Percentiles rank a stretch among this genome's conserved stretches.
phyloP scores from a whole-genome alignment of 2,888 invertebrate species.

The Lasioglossum figueresi region DNA sequence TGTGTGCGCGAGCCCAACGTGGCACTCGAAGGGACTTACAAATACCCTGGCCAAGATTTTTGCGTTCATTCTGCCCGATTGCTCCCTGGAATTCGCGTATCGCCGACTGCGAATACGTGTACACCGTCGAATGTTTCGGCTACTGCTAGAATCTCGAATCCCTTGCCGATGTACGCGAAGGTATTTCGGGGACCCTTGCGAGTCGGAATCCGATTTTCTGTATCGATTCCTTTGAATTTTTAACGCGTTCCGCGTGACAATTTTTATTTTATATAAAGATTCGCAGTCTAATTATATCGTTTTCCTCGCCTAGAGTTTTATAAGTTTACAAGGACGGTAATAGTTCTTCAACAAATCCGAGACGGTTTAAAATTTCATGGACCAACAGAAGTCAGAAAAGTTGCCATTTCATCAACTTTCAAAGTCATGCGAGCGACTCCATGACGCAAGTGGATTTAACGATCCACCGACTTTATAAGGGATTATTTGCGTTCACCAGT shows the following conservation, averaged over 20 bases:
- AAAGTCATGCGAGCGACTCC: background rate
- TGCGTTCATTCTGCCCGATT: background rate
- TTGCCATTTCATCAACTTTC: background rate
- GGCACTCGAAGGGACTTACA: constrained; percentile 13
- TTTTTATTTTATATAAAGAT: background rate
- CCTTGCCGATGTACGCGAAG: background rate
- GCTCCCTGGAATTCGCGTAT: constrained; percentile 3
- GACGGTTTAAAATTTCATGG: background rate
- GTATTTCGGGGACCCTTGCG: background rate
- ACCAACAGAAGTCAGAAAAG: too few relatives aligned
- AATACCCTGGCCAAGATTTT: background rate
- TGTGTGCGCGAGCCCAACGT: constrained; percentile 13
- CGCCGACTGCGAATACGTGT: background rate
- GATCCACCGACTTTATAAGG: background rate
- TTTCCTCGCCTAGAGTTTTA: background rate
- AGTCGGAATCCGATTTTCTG: background rate
- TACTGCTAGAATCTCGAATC: background rate
- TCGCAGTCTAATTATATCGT: too few relatives aligned
- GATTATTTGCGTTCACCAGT: background rate
- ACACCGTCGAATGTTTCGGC: background rate
- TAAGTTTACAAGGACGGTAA: background rate
- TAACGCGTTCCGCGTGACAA: background rate
- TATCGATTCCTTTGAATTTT: background rate
- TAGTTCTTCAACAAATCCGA: background rate
- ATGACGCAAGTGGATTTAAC: background rate